These are phyloP conservation scores for Cairina moschata DNA, from an alignment of 2,113 vertebrate species.

Conservation along the genomic window DNA sequence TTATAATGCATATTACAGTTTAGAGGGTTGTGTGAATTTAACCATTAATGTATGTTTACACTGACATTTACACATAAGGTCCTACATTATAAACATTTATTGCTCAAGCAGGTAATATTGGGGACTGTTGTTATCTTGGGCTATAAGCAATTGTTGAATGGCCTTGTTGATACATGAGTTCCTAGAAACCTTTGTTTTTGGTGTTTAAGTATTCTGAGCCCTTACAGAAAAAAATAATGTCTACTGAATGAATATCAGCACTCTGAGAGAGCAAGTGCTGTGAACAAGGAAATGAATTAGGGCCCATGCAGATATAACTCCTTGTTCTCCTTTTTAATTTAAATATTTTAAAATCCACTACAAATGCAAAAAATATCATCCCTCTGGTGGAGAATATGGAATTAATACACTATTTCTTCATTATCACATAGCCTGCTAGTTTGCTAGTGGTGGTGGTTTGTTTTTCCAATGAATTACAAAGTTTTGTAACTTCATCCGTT, in stretches of 20 bases:
- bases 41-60: not conserved
- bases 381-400: not conserved
- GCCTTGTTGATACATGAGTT: not conserved
- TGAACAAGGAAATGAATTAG: not conserved
- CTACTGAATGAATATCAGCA: not conserved
- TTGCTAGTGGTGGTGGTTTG: not conserved
- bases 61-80: not conserved
- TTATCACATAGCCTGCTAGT: not conserved
- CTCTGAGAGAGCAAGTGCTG: not conserved
- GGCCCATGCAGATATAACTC: not conserved
- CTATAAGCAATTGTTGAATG: not conserved
- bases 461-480: not conserved
- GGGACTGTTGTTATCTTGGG: not conserved
- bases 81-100: not conserved
- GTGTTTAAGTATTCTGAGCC: not conserved
- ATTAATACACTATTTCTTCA: not conserved
- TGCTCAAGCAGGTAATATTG: not conserved
- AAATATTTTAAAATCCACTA: not conserved
- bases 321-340: not conserved
- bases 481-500: not conserved
- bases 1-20: not conserved
- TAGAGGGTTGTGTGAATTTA: not conserved
- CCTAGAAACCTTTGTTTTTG: not conserved
- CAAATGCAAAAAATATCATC: not conserved
- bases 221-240: accelerated